Conservation (phyloP, 1,140 invertebrate genomes). For the Drosophila micromelanica region DNA sequence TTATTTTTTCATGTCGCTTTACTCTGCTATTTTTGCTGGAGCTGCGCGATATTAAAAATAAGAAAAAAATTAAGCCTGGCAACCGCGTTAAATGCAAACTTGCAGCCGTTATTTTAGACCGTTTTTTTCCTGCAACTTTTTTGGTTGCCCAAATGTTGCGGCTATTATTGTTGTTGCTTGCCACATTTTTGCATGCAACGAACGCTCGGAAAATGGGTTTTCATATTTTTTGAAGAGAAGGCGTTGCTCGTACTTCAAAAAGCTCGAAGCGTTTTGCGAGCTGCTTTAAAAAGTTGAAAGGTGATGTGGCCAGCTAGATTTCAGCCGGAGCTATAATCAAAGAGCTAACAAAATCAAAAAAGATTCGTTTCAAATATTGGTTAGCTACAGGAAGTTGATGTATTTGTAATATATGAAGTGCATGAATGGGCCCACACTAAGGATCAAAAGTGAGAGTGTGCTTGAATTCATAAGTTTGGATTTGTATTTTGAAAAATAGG, state of each 20-base stretch:
- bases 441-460: no score
- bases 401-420: neutral
- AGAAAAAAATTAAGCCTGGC: constrained; percentile 82
- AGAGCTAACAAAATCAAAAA: neutral
- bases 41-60: constrained; percentile 75
- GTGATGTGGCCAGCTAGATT: constrained; percentile 51
- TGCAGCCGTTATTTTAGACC: constrained; percentile 52
- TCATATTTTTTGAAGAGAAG: constrained; percentile 57
- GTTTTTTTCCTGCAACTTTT: constrained; percentile 19
- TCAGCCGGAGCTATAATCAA: constrained; percentile 19
- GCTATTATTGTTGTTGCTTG: constrained; percentile 18
- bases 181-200: constrained; percentile 78
- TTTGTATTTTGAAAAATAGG: no score
- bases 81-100: constrained; percentile 81
- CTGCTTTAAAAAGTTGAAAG: constrained; percentile 44
- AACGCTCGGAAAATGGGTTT: constrained; percentile 63
- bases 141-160: constrained; percentile 64
- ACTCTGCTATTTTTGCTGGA: constrained; percentile 39
- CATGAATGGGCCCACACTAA: no score
- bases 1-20: constrained; percentile 60
- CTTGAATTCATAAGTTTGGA: no score
- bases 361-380: no score
- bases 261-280: constrained; percentile 57
- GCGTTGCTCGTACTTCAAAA: constrained; percentile 70
- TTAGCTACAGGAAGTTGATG: neutral